A percentile compares a stretch with the other conserved stretches of the same genome.
phyloP scores from a whole-genome alignment of 2,797 vertebrate species.

The Smutsia temminckii region DNA sequence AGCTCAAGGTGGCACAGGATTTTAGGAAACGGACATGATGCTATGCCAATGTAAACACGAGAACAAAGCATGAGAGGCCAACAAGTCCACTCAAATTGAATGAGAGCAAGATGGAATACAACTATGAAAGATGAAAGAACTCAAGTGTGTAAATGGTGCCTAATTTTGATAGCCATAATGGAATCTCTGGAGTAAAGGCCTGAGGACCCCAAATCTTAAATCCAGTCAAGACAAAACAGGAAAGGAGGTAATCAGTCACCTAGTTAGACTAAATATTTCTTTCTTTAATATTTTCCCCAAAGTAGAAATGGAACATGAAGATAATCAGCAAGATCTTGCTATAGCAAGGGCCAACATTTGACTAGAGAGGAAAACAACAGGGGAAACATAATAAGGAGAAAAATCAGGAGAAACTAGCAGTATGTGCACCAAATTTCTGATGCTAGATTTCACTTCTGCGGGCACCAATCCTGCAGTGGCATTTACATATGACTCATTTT shows the following conservation, averaged over 20 bases:
- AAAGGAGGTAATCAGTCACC: not conserved
- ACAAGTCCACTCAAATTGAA: not conserved
- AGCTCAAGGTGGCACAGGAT: not conserved
- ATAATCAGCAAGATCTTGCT: not conserved
- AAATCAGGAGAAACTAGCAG: not conserved
- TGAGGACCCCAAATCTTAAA: not conserved
- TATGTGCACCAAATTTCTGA: not conserved
- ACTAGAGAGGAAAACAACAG: conserved; percentile 8
- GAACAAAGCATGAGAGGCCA: not conserved
- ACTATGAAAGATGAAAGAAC: not conserved
- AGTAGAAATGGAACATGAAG: not conserved
- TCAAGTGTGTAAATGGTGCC: not conserved
- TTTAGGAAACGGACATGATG: not conserved
- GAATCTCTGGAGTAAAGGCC: not conserved
- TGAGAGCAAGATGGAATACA: not conserved
- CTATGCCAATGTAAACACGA: not conserved
- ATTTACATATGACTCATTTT: conserved; percentile 14
- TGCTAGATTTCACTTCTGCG: not conserved
- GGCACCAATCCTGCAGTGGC: not conserved
- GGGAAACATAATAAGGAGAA: not conserved
- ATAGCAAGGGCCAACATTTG: not conserved
- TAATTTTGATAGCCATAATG: not conserved
- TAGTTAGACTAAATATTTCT: not conserved
- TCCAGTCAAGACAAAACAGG: not conserved
- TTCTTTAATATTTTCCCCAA: not conserved